phyloP scores from a whole-genome alignment of 1,140 invertebrate species.

The Bursaphelenchus mucronatus region DNA sequence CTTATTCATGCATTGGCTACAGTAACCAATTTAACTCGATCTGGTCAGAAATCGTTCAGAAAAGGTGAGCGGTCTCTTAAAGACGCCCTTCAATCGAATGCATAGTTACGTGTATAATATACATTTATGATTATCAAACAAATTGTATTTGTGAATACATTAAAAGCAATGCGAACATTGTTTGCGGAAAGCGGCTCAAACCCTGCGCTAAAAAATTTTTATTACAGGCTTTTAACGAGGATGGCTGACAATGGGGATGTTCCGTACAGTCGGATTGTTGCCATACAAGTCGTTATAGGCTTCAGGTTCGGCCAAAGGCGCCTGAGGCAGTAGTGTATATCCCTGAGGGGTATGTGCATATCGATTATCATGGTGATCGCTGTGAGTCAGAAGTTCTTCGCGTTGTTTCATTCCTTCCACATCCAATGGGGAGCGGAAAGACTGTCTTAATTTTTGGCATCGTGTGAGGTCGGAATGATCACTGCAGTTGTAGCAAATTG shows the following conservation, averaged over 20 bases:
- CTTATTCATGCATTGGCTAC: too few relatives aligned
- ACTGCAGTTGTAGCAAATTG: slow-evolving; percentile 44
- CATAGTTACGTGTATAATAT: too few relatives aligned
- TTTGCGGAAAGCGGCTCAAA: too few relatives aligned
- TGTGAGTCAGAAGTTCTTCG: neutral
- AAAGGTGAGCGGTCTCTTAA: too few relatives aligned
- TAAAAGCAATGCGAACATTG: too few relatives aligned
- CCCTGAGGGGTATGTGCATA: slow-evolving; percentile 32
- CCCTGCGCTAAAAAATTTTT: too few relatives aligned
- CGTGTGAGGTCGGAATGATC: slow-evolving; percentile 21
- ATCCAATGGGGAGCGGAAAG: slow-evolving; percentile 48
- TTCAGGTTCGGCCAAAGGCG: slow-evolving; percentile 20
- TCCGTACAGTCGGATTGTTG: slow-evolving; percentile 7
- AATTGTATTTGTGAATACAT: too few relatives aligned
- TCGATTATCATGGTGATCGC: neutral
- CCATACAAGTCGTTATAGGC: slow-evolving; percentile 4
- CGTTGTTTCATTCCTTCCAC: slow-evolving; percentile 42
- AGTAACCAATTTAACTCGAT: too few relatives aligned
- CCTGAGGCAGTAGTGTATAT: slow-evolving; percentile 38
- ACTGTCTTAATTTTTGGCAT: slow-evolving; percentile 47
- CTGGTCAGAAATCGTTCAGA: too few relatives aligned
- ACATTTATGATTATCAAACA: too few relatives aligned
- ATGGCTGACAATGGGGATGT: slow-evolving; percentile 15
- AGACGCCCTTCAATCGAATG: too few relatives aligned
- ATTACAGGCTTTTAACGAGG: too few relatives aligned